These are phyloP conservation scores for Panthera tigris DNA, from an alignment of 2,113 vertebrate genomes.

Conservation along the genomic window DNA sequence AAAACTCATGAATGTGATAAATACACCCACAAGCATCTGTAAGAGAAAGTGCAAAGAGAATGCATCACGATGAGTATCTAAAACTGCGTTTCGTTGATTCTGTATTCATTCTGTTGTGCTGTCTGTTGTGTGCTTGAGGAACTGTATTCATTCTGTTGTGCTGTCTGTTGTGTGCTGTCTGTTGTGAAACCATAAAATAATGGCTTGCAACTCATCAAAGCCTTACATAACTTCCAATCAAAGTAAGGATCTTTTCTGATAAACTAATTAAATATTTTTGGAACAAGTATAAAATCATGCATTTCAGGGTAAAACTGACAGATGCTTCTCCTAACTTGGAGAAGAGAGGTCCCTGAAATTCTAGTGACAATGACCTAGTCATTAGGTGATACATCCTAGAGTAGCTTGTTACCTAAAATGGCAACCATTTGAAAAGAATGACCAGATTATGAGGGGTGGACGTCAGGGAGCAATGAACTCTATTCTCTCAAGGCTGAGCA, in stretches of 20 bases:
- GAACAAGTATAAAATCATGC: background rate
- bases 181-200: background rate
- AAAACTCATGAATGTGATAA: background rate
- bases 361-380: background rate
- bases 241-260: background rate
- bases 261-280: background rate
- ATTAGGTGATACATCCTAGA: background rate
- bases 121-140: background rate
- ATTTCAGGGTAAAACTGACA: background rate
- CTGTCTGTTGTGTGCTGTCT: background rate
- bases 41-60: background rate
- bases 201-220: background rate
- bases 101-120: background rate
- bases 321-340: background rate
- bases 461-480: background rate
- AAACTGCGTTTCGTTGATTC: background rate
- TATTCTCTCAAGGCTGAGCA: background rate
- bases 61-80: background rate
- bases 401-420: background rate
- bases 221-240: background rate
- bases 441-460: background rate
- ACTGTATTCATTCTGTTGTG: background rate
- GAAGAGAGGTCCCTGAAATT: background rate
- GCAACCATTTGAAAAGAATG: background rate
- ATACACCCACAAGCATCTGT: background rate